Conservation (phyloP, 2,113 vertebrate species). For the Polypterus bichir region DNA sequence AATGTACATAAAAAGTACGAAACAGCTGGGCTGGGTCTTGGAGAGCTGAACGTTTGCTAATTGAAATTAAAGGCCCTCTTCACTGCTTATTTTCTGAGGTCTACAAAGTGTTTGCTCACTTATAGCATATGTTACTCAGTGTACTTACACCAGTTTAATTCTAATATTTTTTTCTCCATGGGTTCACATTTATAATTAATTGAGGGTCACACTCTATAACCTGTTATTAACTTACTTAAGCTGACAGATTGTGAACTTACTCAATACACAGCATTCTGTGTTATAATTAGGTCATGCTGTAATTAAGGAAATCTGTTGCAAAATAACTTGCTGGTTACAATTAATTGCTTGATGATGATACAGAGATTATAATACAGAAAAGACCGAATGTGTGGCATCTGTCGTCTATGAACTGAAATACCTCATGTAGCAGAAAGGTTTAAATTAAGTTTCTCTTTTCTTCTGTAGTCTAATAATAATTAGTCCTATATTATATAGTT, state of each 20-base stretch:
- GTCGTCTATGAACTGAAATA: neutral
- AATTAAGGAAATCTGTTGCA: neutral
- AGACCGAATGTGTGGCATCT: too few relatives aligned
- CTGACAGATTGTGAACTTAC: constrained; percentile 49
- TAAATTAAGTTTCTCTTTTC: constrained; percentile 34
- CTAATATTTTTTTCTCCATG: constrained; percentile 30
- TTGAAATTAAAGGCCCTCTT: neutral
- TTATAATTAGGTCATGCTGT: neutral
- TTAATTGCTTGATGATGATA: neutral
- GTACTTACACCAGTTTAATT: neutral
- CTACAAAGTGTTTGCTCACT: neutral
- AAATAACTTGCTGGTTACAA: neutral
- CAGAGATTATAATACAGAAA: too few relatives aligned
- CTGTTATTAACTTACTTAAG: constrained; percentile 56
- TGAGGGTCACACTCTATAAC: constrained; percentile 54
- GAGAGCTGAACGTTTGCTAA: neutral
- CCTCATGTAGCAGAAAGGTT: constrained; percentile 37
- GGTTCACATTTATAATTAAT: constrained; percentile 38
- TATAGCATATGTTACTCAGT: neutral
- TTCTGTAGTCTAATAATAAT: constrained; percentile 29
- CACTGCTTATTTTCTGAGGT: neutral
- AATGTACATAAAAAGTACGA: neutral
- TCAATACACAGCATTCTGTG: constrained; percentile 19
- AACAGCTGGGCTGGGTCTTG: neutral
- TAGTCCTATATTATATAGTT: too few relatives aligned